phyloP scores from a whole-genome alignment of 2,797 vertebrate species.

The Neosilurus hyrtlii region DNA sequence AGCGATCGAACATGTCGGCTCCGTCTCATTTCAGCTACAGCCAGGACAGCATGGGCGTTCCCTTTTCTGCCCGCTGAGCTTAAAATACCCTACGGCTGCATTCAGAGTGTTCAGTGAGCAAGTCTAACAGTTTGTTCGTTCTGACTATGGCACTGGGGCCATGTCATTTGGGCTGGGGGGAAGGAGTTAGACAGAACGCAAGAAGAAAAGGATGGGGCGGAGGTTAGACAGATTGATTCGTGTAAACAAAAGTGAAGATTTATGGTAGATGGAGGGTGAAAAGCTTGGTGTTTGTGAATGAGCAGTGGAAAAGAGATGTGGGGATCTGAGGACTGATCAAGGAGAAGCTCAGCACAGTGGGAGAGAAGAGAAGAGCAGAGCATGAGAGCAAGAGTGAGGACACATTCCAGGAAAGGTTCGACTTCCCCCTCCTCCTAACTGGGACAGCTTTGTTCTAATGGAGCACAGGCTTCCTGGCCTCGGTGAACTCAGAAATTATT shows the following conservation, averaged over 20 bases:
- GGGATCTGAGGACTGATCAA: slow-evolving; percentile 21
- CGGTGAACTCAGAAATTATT: slow-evolving; percentile 42
- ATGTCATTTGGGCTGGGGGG: slow-evolving; percentile 24
- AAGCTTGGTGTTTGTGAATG: slow-evolving; percentile 20
- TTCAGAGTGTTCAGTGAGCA: slow-evolving; percentile 43
- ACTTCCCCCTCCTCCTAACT: slow-evolving; percentile 41
- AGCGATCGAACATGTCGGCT: slow-evolving; percentile 1
- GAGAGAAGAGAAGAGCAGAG: not conserved
- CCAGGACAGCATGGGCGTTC: slow-evolving; percentile 48
- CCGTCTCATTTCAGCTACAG: slow-evolving; percentile 32
- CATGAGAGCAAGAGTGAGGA: slow-evolving; percentile 34
- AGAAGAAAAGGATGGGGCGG: slow-evolving; percentile 18
- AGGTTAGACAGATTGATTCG: slow-evolving; percentile 36
- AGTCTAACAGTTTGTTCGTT: slow-evolving; percentile 47
- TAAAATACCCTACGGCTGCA: slow-evolving; percentile 51
- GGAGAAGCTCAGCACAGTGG: slow-evolving; percentile 9
- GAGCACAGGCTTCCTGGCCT: slow-evolving; percentile 51
- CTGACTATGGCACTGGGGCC: slow-evolving; percentile 30
- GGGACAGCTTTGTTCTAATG: slow-evolving; percentile 57
- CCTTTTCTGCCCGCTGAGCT: slow-evolving; percentile 32
- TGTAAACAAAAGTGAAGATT: slow-evolving; percentile 47
- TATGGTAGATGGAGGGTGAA: slow-evolving; percentile 30
- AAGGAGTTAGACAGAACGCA: not conserved
- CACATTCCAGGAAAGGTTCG: slow-evolving; percentile 52
- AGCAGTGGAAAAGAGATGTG: slow-evolving; percentile 21